Evolutionary conservation across 92 coral and sea anemone genomes (phyloP), one percentile per base, ranked within the genome.

Genomic region (Parazoanthus darwini): DNA sequence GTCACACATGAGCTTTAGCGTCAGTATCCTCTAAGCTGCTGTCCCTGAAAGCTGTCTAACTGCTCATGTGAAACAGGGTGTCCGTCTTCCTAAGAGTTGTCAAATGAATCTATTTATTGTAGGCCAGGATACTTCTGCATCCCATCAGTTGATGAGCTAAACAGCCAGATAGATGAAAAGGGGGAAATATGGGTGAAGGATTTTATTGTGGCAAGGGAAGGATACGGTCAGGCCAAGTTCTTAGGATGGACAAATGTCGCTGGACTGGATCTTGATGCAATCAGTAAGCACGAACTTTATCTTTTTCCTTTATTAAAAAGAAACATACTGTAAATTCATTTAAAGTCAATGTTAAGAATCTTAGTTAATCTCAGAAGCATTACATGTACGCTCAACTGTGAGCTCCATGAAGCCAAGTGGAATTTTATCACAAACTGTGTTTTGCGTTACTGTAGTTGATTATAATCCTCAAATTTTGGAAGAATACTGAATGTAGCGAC

Each of bases 201-300:
- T 79, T 95, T 96, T 86, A 85, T 94, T 33, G 96, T 96, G 76
- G 98, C 95, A 2, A 92, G 99, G 54, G 93, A 90, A 68, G 99
- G 99, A 59, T 96, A 91, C 92, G 99, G 99, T 39, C 87, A 92
- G 85, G 98, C 91, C 71, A 97, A 95, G 90, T 97, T 97, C 86
- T 88, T 93, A 46, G 99, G 99, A 14, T 92, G 92, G 83, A 92
- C 96, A 43, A 94, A 95, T 90, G 99, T 95, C 7, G 98, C 98
- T 82, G 98, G 95, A 58, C 90, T 97, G 10, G 94, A 97, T 87
- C 90, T 97, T 89, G 99, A 97, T 91, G 98, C 94, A 39, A 97
- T 95, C 54, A 96, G 99, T 97, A 42, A 90, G 93, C 77, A 82
- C 25, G 63, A 14, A 9, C 29, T 7, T 68, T 9, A 78, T 39